phyloP scores from a whole-genome alignment of 2,797 vertebrate genomes.

The Enteromius viviparus region DNA sequence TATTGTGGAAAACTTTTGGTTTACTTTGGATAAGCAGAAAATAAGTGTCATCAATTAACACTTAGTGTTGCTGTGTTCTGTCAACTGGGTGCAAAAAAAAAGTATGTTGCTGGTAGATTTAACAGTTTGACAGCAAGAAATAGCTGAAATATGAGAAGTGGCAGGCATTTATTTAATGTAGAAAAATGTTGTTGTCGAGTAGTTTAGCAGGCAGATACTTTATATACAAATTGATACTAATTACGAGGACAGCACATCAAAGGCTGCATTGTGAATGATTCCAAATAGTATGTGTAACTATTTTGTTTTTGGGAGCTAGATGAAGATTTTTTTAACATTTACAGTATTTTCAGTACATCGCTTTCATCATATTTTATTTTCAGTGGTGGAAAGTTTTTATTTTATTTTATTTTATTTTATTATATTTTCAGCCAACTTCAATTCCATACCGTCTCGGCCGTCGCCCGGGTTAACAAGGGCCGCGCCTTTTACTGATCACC shows the following conservation, averaged over 20 bases:
- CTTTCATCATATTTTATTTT: neutral
- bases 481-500: no score
- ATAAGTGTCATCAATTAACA: neutral
- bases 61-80: neutral
- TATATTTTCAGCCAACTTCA: no score
- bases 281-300: neutral
- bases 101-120: neutral
- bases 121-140: slow-evolving; percentile 5
- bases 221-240: neutral
- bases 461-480: no score
- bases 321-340: no score
- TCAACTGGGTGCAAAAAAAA: neutral
- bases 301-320: neutral
- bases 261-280: neutral
- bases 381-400: neutral
- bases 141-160: neutral
- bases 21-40: slow-evolving; percentile 15
- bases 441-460: no score
- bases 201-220: slow-evolving; percentile 21
- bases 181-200: neutral
- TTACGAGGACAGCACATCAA: neutral
- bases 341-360: neutral
- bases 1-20: neutral
- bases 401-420: no score
- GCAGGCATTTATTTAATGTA: neutral